Conservation (phyloP, 2,797 vertebrate genomes). For the Astyanax mexicanus region DNA sequence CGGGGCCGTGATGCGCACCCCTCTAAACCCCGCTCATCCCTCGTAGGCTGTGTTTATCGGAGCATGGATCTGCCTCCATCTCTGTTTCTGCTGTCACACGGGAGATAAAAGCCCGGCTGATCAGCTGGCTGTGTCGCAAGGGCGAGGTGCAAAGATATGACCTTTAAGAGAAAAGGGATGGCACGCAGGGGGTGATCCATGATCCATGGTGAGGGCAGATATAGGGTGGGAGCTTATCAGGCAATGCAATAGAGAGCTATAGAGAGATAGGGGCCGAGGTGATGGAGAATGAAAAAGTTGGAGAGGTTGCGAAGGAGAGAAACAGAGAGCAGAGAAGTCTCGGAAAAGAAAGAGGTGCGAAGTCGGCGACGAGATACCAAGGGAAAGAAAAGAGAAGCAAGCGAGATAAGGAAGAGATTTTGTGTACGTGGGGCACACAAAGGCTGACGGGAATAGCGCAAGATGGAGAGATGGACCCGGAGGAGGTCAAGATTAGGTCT, state of each 20-base stretch:
- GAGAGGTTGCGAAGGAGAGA: slow-evolving; percentile 15
- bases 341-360: slow-evolving; percentile 12
- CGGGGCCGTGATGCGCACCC: slow-evolving; percentile 23
- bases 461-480: slow-evolving; percentile 15
- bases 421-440: neutral
- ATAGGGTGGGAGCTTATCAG: slow-evolving; percentile 75
- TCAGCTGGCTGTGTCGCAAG: slow-evolving; percentile 61
- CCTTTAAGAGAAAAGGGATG: slow-evolving; percentile 72
- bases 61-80: slow-evolving; percentile 56
- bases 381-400: neutral
- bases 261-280: slow-evolving; percentile 38
- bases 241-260: slow-evolving; percentile 44
- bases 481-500: neutral
- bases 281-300: slow-evolving; percentile 22
- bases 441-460: neutral
- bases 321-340: slow-evolving; percentile 7
- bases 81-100: slow-evolving; percentile 63
- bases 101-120: slow-evolving; percentile 72
- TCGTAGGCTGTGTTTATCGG: slow-evolving; percentile 58
- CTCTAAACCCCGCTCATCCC: slow-evolving; percentile 28
- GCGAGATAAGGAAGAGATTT: slow-evolving; percentile 17
- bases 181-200: slow-evolving; percentile 63
- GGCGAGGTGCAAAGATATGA: slow-evolving; percentile 64
- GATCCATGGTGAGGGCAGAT: slow-evolving; percentile 66
- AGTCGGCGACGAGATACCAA: neutral